phyloP scores from a whole-genome alignment of 2,797 vertebrate genomes.

The Macropus fuliginosus region DNA sequence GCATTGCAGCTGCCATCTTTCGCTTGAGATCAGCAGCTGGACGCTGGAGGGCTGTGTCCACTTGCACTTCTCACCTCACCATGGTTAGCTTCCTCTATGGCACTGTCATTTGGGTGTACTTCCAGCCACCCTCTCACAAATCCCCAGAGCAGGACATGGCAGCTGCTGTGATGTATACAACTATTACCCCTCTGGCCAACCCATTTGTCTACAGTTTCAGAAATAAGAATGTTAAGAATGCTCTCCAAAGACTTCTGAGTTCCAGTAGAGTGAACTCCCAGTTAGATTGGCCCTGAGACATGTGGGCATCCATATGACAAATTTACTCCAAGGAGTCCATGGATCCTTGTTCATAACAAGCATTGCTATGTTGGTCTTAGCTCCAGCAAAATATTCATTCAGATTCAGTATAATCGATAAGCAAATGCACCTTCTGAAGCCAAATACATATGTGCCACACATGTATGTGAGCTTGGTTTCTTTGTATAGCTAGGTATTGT shows the following conservation, averaged over 20 bases:
- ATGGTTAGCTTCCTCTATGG: constrained; percentile 44
- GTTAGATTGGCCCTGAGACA: not conserved
- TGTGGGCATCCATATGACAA: not conserved
- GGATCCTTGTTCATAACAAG: not conserved
- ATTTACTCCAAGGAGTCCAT: not conserved
- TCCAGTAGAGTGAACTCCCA: not conserved
- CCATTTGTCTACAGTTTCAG: constrained; percentile 67
- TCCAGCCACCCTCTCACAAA: not conserved
- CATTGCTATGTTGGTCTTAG: not conserved
- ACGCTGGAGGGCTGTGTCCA: constrained; percentile 23
- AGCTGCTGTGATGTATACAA: constrained; percentile 11
- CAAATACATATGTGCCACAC: not conserved
- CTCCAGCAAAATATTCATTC: not conserved
- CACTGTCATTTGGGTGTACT: constrained; percentile 12
- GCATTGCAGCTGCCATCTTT: constrained; percentile 66
- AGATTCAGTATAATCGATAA: not conserved
- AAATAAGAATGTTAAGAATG: constrained; percentile 67
- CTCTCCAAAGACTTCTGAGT: constrained; percentile 2
- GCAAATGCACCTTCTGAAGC: not conserved
- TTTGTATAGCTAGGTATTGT: not conserved
- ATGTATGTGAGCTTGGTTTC: not conserved
- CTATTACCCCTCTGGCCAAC: constrained; percentile 63
- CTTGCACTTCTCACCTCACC: constrained; percentile 25
- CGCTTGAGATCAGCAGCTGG: constrained; percentile 63
- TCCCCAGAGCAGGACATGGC: constrained; percentile 15